Conservation (phyloP, 2,113 vertebrate genomes). For the Potamarius usumacintae region DNA sequence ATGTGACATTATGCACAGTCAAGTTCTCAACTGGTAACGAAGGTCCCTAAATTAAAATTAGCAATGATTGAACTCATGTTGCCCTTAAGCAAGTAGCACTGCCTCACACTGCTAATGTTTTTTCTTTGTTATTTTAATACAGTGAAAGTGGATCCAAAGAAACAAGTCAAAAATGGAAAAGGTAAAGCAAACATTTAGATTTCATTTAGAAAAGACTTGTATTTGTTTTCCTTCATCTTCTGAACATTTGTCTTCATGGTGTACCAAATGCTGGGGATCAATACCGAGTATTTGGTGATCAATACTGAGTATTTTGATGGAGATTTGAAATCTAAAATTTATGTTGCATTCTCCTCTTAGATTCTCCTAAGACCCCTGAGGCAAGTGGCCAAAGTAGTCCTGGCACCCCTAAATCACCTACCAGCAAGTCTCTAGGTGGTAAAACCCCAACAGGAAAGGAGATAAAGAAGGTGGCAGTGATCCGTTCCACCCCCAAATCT, state of each 20-base stretch:
- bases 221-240: neutral
- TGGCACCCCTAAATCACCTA: constrained; percentile 87
- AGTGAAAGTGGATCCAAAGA: constrained; percentile 46
- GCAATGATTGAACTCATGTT: neutral
- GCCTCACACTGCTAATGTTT: neutral
- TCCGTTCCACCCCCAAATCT: constrained; percentile 93
- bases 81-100: neutral
- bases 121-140: neutral
- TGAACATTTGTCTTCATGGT: neutral
- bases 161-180: constrained; percentile 48
- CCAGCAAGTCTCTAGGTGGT: constrained; percentile 79
- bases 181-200: constrained; percentile 15
- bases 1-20: neutral
- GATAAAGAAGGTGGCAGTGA: constrained; percentile 91
- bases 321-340: neutral
- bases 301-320: neutral
- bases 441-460: constrained; percentile 82
- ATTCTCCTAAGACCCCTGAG: constrained; percentile 79
- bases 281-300: neutral
- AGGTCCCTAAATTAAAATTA: neutral
- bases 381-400: constrained; percentile 93
- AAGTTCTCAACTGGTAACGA: neutral
- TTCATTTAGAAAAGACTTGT: neutral
- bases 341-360: constrained; percentile 46
- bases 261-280: neutral